These are phyloP conservation scores for Calonectris borealis DNA, from an alignment of 2,113 vertebrate genomes.

Conservation along the genomic window DNA sequence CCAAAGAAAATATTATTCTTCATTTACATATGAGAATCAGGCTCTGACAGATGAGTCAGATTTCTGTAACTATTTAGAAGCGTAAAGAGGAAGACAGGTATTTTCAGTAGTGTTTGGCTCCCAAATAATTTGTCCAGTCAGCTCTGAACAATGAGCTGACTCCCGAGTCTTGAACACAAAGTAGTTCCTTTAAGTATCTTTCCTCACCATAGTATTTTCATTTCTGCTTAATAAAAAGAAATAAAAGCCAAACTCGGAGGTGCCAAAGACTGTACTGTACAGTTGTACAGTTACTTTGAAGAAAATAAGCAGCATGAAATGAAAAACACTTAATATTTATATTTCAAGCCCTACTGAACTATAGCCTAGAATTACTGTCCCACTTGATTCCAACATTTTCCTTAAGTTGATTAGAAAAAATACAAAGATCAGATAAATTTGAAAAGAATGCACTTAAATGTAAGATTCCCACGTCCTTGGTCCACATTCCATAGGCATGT, in stretches of 20 bases:
- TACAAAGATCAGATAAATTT: background rate
- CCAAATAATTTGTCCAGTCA: background rate
- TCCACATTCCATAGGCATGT: background rate
- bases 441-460: background rate
- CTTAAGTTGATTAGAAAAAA: background rate
- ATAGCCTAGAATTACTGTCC: background rate
- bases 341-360: background rate
- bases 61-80: background rate
- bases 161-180: background rate
- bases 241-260: background rate
- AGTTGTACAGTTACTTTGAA: background rate
- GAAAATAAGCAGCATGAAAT: background rate
- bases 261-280: background rate
- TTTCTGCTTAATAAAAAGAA: background rate
- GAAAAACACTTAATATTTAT: background rate
- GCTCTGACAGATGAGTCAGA: background rate
- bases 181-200: background rate
- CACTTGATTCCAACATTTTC: background rate
- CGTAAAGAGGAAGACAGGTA: background rate
- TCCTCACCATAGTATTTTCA: background rate
- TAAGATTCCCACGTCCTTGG: accelerated
- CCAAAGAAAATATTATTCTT: background rate
- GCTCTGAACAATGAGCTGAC: background rate
- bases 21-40: background rate
- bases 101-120: background rate